Evolutionary conservation across 2,888 invertebrate genomes (phyloP).

Genomic region (Linyphia triangularis): DNA sequence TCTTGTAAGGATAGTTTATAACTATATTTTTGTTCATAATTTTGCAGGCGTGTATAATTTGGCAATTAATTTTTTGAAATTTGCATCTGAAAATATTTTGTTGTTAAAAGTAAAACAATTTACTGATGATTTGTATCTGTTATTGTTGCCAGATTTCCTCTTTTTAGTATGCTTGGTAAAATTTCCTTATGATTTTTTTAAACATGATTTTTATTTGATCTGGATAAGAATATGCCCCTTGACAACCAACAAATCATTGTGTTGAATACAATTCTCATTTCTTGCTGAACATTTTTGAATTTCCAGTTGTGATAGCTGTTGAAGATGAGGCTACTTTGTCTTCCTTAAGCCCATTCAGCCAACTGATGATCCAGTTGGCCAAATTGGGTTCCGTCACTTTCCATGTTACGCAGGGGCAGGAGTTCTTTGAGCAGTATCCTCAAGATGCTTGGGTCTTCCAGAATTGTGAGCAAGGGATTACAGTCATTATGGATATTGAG

Average conservation of each 20-base stretch:
- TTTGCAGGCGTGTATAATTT: no score
- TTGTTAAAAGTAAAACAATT: no score
- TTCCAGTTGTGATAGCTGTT: conserved; percentile 58
- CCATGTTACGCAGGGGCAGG: conserved; percentile 60
- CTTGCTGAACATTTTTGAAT: neutral
- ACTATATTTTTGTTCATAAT: no score
- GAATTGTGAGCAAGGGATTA: conserved; percentile 57
- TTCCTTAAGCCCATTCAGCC: conserved; percentile 58
- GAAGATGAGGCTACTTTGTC: conserved; percentile 50
- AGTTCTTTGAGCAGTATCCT: conserved; percentile 61
- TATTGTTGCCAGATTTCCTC: no score
- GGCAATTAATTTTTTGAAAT: no score
- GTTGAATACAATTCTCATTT: neutral
- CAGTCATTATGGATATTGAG: conserved; percentile 63
- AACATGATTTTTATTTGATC: no score
- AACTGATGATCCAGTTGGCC: conserved; percentile 35
- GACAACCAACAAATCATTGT: neutral
- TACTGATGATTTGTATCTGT: no score
- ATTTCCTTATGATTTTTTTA: no score
- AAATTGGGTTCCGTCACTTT: conserved; percentile 67
- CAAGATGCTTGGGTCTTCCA: conserved; percentile 69
- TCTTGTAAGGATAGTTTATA: no score
- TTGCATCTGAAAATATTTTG: no score
- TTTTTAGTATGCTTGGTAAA: no score
- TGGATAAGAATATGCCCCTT: no score